Conservation (phyloP, 2,797 vertebrate species). For the Centropyge bicolor region DNA sequence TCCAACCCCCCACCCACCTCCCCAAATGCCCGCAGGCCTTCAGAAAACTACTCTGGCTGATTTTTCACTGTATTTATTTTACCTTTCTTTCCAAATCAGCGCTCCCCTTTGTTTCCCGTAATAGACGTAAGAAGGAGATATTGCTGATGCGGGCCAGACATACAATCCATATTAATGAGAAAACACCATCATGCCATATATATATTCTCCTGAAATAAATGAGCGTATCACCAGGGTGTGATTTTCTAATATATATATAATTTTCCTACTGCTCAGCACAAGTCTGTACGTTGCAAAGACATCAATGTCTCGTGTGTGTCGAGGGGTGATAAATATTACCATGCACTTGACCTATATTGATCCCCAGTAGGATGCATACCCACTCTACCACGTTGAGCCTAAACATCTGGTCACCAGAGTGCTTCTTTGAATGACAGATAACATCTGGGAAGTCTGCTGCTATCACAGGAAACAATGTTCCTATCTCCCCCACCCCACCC, state of each 20-base stretch:
- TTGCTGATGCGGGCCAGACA: constrained; percentile 63
- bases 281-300: constrained; percentile 41
- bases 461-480: constrained; percentile 88
- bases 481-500: constrained; percentile 71
- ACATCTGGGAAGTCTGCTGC: constrained; percentile 88
- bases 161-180: constrained; percentile 64
- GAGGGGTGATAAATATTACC: constrained; percentile 71
- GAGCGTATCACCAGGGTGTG: constrained; percentile 33
- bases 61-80: constrained; percentile 77
- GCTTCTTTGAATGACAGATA: constrained; percentile 86
- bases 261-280: constrained; percentile 22
- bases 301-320: constrained; percentile 51
- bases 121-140: constrained; percentile 61
- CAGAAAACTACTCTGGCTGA: constrained; percentile 71
- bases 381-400: constrained; percentile 69
- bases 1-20: constrained; percentile 69
- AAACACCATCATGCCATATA: constrained; percentile 40
- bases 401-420: constrained; percentile 88
- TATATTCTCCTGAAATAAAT: constrained; percentile 45
- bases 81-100: constrained; percentile 75
- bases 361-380: constrained; percentile 69
- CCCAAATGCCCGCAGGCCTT: constrained; percentile 75
- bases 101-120: constrained; percentile 72
- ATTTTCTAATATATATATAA: constrained; percentile 13
- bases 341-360: constrained; percentile 83